Base-by-base conservation (phyloP, 1,140 invertebrate genomes). In the Leptoteleia sp. region DNA sequence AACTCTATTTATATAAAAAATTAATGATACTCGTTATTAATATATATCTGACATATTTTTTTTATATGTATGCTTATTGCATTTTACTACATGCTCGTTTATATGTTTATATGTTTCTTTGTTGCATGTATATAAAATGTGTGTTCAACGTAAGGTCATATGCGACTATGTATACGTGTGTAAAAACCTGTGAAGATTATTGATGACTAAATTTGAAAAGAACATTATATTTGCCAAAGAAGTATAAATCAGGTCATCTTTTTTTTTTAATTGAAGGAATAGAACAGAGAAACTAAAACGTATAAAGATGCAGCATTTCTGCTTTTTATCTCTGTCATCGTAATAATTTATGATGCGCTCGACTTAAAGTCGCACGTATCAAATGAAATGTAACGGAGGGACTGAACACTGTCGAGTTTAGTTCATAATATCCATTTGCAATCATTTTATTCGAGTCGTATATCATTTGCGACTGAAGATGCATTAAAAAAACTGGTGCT, bases 271-370 rank as follows among this genome's bases (percentile, higher is more conserved):
- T 12, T 57, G 35, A 47, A 55, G 35, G 38, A 54, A 65, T 16
- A 43, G 38, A 42, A 52, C n/a, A 13, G 40, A 57, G 33, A 50
- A 37, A 47, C 40, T 29, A 40, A 22, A 57, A 48, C 38, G 52
- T 29, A 19, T 12, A 43, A 61, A 71, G 67, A 71, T 71, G 38
- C 16, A 1, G 55, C 52, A 12, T 61, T 71, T 42, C 27, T 52
- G 37, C 37, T 61, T 71, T 71, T 71, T 54, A 71, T 71, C 67
- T 71, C 22, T 61, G 31, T 42, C 7, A 35, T 35, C 45, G 67
- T 71, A 52, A 71, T 71, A 71, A 71, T 61, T 71, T 71, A 71
- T 52, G 55, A 71, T 45, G 47, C 67, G 54, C 47, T 45, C 55
- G 55, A 35, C 67, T 71, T 71, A 71, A 71, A 62, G 67, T 61